Evolutionary conservation across 2,888 invertebrate genomes (phyloP), one percentile per base, ranked within the genome.

Genomic region (Pachydiplax longipennis): DNA sequence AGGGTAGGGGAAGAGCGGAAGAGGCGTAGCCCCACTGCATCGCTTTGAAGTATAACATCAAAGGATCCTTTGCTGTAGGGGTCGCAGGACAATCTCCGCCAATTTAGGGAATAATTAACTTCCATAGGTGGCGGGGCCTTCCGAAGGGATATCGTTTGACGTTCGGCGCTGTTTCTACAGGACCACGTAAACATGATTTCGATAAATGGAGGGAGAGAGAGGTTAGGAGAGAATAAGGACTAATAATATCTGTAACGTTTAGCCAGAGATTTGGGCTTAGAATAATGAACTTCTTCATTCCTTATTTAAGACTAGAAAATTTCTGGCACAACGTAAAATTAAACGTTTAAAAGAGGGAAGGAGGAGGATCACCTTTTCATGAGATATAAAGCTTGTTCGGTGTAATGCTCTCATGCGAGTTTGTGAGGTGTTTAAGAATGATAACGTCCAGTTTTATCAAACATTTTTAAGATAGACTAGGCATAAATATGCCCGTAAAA

Each of bases 101-200:
- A 87, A 87, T 87, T 87, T 87, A 87, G 87, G 87, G 87, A 61
- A 61, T 87, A 87, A 87, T 87, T 87, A 87, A 87, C 87, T 87
- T 87, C 87, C 87, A 87, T 87, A 87, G 87, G 87, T 87, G 87
- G 87, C 58, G 10, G n/a, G n/a, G 61, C 37, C 31, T 87, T 87
- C 37, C 61, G 37, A 65, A 61, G 61, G 87, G 87, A 37, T 53
- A 58, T 58, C 53, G 58, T 83, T 83, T 83, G 83, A 83, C 53
- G 83, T 65, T 61, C 61, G 37, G 53, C 58, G 35, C 37, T 37
- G 37, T 65, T 87, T 65, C 87, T 35, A 37, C 18, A 25, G 31
- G 35, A 61, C 58, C 22, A n/a, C 22, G 73, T 31, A 25, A 73
- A 73, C 73, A 31, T 13, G 25, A 73, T 25, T 35, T 35, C 22